phyloP scores from a whole-genome alignment of 2,888 invertebrate species.

The Lymantria dispar region DNA sequence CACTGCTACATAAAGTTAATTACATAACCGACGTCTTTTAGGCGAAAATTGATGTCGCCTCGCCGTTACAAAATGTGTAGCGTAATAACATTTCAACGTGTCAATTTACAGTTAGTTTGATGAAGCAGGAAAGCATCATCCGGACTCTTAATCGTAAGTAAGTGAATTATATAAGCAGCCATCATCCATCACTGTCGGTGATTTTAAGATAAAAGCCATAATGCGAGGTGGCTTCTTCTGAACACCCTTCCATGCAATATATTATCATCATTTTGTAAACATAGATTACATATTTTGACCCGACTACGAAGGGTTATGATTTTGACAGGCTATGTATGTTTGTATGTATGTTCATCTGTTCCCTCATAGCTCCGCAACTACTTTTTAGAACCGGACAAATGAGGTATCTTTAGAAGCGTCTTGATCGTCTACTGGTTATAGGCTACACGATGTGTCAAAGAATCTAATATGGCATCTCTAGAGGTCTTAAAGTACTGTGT shows the following conservation, averaged over 20 bases:
- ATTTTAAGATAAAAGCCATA: slow-evolving; percentile 71
- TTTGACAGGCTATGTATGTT: too few species aligned
- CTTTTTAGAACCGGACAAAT: too few species aligned
- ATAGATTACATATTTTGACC: too few species aligned
- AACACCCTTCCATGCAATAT: neutral
- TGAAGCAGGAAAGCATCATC: slow-evolving; percentile 38
- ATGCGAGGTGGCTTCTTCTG: slow-evolving; percentile 44
- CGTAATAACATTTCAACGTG: slow-evolving; percentile 41
- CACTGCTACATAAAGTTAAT: neutral
- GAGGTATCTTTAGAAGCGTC: too few species aligned
- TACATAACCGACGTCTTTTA: neutral
- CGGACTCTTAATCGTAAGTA: slow-evolving; percentile 62
- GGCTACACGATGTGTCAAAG: too few species aligned
- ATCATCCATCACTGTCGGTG: slow-evolving; percentile 70
- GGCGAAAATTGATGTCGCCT: neutral
- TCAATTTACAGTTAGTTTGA: slow-evolving; percentile 45
- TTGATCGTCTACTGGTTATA: too few species aligned
- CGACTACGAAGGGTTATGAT: too few species aligned
- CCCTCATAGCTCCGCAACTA: too few species aligned
- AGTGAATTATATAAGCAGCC: slow-evolving; percentile 65
- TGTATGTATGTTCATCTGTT: too few species aligned
- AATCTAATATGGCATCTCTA: too few species aligned
- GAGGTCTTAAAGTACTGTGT: too few species aligned
- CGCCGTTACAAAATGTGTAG: slow-evolving; percentile 23
- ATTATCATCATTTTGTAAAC: too few species aligned